Conservation (phyloP, 1,140 invertebrate genomes). For the Phenacoccus solenopsis region DNA sequence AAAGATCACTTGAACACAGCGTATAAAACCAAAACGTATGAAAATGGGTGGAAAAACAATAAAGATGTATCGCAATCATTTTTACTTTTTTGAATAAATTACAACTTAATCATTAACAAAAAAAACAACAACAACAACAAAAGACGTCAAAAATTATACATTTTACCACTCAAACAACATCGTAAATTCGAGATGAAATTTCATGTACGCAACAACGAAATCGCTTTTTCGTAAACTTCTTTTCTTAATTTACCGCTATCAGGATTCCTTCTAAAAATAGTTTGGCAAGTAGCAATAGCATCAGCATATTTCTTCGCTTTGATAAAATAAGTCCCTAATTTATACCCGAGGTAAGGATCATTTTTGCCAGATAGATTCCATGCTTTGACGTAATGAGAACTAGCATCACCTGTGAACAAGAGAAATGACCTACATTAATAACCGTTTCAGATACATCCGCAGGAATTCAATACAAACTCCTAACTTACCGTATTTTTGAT, state of each 20-base stretch:
- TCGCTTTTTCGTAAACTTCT: conserved; percentile 90
- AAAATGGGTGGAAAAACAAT: neutral
- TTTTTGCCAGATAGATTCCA: conserved; percentile 56
- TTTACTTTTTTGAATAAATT: neutral
- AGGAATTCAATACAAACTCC: neutral
- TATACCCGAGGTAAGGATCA: conserved; percentile 79
- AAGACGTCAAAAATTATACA: neutral
- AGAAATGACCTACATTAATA: conserved; percentile 7
- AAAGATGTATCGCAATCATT: neutral
- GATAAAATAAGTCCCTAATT: conserved; percentile 80
- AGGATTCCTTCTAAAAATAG: conserved; percentile 65
- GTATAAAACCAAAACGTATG: too few relatives aligned
- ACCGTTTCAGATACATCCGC: too few relatives aligned
- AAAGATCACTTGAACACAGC: too few relatives aligned
- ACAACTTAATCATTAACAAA: neutral
- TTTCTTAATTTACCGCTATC: conserved; percentile 85
- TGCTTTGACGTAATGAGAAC: conserved; percentile 57
- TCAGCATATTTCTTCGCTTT: conserved; percentile 83
- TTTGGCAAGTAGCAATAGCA: conserved; percentile 70
- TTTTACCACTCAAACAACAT: neutral
- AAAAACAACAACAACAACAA: neutral
- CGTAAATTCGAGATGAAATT: neutral
- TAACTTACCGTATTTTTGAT: conserved; percentile 61
- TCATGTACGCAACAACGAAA: conserved; percentile 61
- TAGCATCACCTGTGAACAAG: conserved; percentile 50